These are phyloP conservation scores for Gorilla gorilla DNA, from an alignment of 2,113 vertebrate genomes.

Conservation along the genomic window DNA sequence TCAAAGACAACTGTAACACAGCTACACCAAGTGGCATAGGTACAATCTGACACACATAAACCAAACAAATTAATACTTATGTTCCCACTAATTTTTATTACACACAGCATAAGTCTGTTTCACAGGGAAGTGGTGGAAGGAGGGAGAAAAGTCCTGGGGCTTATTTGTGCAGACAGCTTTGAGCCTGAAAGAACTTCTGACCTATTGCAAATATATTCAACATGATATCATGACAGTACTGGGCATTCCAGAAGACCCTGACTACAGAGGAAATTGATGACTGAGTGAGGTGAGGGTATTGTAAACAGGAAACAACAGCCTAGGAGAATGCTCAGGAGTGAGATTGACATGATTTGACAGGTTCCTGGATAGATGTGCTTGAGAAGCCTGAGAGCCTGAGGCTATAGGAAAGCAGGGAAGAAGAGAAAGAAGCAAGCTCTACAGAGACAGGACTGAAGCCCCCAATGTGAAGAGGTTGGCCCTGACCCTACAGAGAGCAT, in stretches of 20 bases:
- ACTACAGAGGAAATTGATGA: background rate
- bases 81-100: background rate
- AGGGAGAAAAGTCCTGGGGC: background rate
- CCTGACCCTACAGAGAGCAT: background rate
- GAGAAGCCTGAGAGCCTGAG: background rate
- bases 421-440: background rate
- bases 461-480: background rate
- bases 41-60: background rate
- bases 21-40: background rate
- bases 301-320: constrained; percentile 45
- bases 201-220: background rate
- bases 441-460: too few species aligned
- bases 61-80: background rate
- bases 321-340: background rate
- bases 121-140: background rate
- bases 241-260: constrained; percentile 2
- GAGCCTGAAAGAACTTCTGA: constrained; percentile 13
- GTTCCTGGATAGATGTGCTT: background rate
- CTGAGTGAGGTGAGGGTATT: background rate
- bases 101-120: background rate
- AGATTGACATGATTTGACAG: constrained; percentile 57
- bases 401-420: background rate
- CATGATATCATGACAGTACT: background rate
- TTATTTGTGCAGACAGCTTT: background rate
- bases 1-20: background rate